Evolutionary conservation across 2,888 invertebrate genomes (phyloP), one percentile per base, ranked within the genome.

Genomic region (Folsomia candida): DNA sequence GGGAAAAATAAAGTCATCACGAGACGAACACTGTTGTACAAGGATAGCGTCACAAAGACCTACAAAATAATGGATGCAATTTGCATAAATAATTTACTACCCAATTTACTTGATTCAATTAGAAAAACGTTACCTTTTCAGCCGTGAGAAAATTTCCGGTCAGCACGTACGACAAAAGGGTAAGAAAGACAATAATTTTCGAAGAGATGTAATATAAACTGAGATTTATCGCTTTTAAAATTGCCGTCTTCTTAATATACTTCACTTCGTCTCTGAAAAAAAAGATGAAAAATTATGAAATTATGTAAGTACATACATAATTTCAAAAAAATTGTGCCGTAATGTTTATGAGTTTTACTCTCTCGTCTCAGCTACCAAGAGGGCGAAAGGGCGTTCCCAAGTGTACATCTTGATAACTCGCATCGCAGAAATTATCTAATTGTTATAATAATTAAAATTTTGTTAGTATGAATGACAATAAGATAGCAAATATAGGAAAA

Each of bases 381-480:
- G 87, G 72, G 91, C 90, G 81, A 97, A 96, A 0, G 94, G 92
- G 79, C 89, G 90, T 83, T 97, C 97, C 92, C 97, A 97, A 3
- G 94, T 92, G 82, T 96, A 96, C 94, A 96, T 96, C 86, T 97
- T 97, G 77, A 97, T 92, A 2, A 95, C 93, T 85, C 94, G 91
- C 84, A 98, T 94, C 61, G 95, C 97, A 70, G 88, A 88, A 75
- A 97, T 91, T 79, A 97, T 90, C 86, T 98, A 97, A 47, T 11
- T 47, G 47, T 9, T n/a, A n/a, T n/a, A n/a, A n/a, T n/a, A n/a
- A n/a, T n/a, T n/a, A n/a, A n/a, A n/a, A n/a, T n/a, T n/a, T n/a
- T n/a, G n/a, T n/a, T n/a, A n/a, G n/a, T n/a, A n/a, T n/a, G n/a
- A n/a, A n/a, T n/a, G n/a, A n/a, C n/a, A n/a, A n/a, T n/a, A n/a